A percentile compares a stretch with the other conserved stretches of the same genome.
phyloP scores from a whole-genome alignment of 2,797 vertebrate species.

The Acropternis orthonyx region DNA sequence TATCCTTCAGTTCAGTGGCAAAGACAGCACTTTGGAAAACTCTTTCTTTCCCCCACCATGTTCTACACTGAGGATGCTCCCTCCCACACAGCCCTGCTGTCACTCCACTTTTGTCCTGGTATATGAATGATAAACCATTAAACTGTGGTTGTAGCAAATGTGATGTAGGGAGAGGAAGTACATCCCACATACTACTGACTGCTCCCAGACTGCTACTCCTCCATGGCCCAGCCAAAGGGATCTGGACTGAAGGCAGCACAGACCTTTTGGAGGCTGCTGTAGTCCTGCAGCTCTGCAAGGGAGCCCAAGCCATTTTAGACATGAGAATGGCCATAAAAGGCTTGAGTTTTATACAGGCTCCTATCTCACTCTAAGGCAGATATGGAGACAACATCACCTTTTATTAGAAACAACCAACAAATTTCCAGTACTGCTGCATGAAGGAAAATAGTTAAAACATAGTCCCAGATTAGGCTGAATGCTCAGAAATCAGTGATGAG shows the following conservation, averaged over 20 bases:
- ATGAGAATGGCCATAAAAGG: neutral
- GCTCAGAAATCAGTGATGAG: neutral
- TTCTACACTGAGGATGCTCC: neutral
- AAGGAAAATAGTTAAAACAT: neutral
- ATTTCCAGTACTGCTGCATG: rapidly evolving
- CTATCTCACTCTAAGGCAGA: neutral
- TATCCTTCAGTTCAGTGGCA: neutral
- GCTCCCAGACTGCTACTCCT: neutral
- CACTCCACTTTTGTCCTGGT: slow-evolving; percentile 2
- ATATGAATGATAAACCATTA: slow-evolving; percentile 13
- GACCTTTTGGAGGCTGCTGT: neutral
- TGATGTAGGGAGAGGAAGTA: neutral
- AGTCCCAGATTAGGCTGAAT: neutral
- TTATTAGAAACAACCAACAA: neutral
- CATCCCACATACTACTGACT: neutral
- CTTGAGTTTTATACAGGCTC: neutral
- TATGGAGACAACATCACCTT: rapidly evolving
- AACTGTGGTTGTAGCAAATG: neutral
- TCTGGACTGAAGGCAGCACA: rapidly evolving
- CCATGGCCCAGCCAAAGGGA: neutral
- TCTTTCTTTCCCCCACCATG: neutral
- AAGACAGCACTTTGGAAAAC: neutral
- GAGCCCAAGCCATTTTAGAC: neutral
- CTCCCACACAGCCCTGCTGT: slow-evolving; percentile 53
- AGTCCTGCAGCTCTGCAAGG: neutral